These are phyloP conservation scores for Stegastes partitus DNA, from an alignment of 2,113 vertebrate genomes.

Conservation along the genomic window DNA sequence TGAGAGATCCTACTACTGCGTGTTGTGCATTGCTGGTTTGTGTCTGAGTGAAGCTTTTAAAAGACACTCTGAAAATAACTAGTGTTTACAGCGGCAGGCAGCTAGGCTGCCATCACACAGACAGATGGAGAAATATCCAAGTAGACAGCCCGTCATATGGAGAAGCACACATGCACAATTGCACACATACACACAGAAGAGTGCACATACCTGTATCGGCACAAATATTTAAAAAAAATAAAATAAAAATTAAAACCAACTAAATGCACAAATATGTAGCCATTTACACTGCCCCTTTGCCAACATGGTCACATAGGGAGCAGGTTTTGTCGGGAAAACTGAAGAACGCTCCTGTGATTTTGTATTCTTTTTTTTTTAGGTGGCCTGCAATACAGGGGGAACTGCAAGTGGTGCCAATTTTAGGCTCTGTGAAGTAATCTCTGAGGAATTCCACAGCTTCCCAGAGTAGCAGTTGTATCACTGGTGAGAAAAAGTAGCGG, in stretches of 20 bases:
- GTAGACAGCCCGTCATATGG: constrained; percentile 61
- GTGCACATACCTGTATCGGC: constrained; percentile 8
- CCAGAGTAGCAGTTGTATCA: constrained; percentile 21
- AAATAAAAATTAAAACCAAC: constrained; percentile 37
- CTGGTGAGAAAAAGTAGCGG: constrained; percentile 28
- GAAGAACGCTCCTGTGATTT: constrained; percentile 23
- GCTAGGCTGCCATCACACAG: constrained; percentile 46
- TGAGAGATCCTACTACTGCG: constrained; percentile 50
- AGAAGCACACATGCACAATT: constrained; percentile 2
- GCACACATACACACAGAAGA: constrained; percentile 7
- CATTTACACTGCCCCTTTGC: constrained; percentile 37
- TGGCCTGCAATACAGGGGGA: constrained; percentile 40
- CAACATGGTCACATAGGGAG: constrained; percentile 33
- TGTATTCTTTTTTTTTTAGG: constrained; percentile 12
- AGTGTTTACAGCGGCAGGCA: constrained; percentile 68
- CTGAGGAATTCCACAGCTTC: constrained; percentile 24
- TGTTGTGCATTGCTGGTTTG: constrained; percentile 39
- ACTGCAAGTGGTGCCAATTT: constrained; percentile 32
- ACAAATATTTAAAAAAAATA: constrained; percentile 10
- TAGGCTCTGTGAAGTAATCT: constrained; percentile 30
- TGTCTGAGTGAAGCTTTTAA: constrained; percentile 67
- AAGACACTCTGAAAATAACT: constrained; percentile 74
- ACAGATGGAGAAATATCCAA: constrained; percentile 74
- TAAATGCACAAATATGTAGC: constrained; percentile 33
- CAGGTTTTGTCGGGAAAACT: constrained; percentile 40